Percentiles rank a stretch among this genome's conserved stretches.
Evolutionary conservation across 2,888 invertebrate genomes (phyloP).

Genomic region (Perithous albicinctus): DNA sequence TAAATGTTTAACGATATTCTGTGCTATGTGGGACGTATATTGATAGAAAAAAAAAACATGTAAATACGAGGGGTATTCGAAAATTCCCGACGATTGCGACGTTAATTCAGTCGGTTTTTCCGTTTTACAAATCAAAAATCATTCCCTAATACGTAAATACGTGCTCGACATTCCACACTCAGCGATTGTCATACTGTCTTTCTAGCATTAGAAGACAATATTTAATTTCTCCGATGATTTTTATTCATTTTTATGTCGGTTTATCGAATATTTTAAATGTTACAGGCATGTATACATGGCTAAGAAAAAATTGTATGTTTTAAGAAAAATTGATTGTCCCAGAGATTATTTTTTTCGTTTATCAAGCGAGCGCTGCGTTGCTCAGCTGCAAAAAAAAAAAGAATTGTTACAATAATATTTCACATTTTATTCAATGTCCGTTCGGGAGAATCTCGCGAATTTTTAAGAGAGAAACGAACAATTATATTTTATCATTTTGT

Average conservation of each 20-base stretch:
- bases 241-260: background rate
- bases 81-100: constrained; percentile 4
- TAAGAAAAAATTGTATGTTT: background rate
- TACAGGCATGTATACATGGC: background rate
- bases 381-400: constrained; percentile 2
- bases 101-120: constrained; percentile 6
- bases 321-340: background rate
- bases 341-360: background rate
- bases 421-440: background rate
- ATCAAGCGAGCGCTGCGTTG: background rate
- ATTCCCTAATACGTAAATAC: constrained; percentile 13
- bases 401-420: constrained; percentile 3
- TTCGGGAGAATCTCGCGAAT: constrained; percentile 7
- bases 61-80: constrained; percentile 39
- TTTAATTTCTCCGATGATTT: background rate
- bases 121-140: constrained; percentile 9
- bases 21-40: too few species aligned
- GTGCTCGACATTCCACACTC: constrained; percentile 20
- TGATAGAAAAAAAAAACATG: constrained; percentile 16
- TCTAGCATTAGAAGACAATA: background rate
- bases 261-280: background rate
- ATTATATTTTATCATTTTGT: background rate
- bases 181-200: background rate
- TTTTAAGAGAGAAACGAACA: background rate
- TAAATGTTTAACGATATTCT: too few species aligned